Percentiles rank a stretch among this genome's conserved stretches.
phyloP scores from a whole-genome alignment of 2,113 vertebrate genomes.

The Passer montanus region DNA sequence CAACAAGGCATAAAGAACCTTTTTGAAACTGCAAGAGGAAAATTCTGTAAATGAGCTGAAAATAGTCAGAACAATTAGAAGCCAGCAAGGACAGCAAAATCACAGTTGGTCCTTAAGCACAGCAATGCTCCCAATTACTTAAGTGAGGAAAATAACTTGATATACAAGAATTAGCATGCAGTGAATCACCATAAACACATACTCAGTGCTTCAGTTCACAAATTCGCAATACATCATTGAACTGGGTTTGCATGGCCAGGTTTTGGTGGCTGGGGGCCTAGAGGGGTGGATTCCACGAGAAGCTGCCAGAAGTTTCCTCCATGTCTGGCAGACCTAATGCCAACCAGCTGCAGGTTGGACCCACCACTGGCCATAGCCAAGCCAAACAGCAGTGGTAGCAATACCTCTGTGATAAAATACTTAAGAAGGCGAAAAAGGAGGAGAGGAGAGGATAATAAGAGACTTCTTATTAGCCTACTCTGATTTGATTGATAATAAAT shows the following conservation, averaged over 20 bases:
- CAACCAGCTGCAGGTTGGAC: not conserved
- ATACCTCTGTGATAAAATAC: not conserved
- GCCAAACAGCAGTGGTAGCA: not conserved
- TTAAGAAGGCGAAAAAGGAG: not conserved
- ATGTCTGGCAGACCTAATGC: not conserved
- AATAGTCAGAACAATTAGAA: not conserved
- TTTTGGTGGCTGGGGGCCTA: not conserved
- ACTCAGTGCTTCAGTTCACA: not conserved
- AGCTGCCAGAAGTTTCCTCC: not conserved
- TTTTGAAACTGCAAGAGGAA: not conserved
- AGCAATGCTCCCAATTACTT: not conserved
- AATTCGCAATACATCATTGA: not conserved
- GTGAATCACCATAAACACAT: not conserved
- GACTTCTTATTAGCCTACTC: not conserved
- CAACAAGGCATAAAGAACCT: not conserved
- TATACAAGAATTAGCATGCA: not conserved
- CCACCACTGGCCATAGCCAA: not conserved
- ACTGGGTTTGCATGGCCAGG: not conserved
- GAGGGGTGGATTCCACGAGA: not conserved
- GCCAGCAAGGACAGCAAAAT: not conserved
- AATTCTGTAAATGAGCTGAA: not conserved
- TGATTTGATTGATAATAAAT: not conserved
- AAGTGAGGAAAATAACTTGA: not conserved
- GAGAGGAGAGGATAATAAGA: not conserved
- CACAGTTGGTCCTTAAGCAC: not conserved